A percentile compares a stretch with the other conserved stretches of the same genome.
These are phyloP conservation scores for Aphodius sticticus DNA, from an alignment of 2,888 invertebrate species.

Conservation along the genomic window DNA sequence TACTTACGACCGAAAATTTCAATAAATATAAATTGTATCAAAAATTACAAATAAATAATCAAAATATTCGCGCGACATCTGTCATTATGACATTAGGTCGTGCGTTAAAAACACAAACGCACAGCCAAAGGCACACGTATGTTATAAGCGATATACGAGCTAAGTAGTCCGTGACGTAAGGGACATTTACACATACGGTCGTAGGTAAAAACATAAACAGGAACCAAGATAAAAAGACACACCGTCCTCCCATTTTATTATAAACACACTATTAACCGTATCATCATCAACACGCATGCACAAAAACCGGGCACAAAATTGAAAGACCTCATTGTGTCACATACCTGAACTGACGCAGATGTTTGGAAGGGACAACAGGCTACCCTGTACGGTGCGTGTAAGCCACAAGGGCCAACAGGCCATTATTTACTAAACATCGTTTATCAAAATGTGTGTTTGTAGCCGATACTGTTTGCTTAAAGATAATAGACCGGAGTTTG, in stretches of 20 bases:
- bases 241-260: background rate
- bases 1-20: no score
- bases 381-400: background rate
- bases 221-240: background rate
- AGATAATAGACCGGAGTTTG: background rate
- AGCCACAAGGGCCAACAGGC: background rate
- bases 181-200: no score
- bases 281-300: background rate
- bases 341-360: background rate
- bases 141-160: no score
- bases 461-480: background rate
- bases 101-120: no score
- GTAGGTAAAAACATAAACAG: constrained; percentile 4
- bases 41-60: no score
- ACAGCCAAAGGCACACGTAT: no score
- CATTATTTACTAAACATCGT: background rate
- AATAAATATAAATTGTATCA: no score
- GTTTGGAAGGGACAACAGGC: background rate
- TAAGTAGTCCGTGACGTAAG: no score
- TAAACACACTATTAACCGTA: background rate
- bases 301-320: background rate
- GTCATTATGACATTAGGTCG: no score
- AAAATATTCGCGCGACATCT: no score
- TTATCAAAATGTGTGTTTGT: background rate
- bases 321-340: background rate